These are phyloP conservation scores for Bubo bubo DNA, from an alignment of 2,113 vertebrate species.

Conservation along the genomic window DNA sequence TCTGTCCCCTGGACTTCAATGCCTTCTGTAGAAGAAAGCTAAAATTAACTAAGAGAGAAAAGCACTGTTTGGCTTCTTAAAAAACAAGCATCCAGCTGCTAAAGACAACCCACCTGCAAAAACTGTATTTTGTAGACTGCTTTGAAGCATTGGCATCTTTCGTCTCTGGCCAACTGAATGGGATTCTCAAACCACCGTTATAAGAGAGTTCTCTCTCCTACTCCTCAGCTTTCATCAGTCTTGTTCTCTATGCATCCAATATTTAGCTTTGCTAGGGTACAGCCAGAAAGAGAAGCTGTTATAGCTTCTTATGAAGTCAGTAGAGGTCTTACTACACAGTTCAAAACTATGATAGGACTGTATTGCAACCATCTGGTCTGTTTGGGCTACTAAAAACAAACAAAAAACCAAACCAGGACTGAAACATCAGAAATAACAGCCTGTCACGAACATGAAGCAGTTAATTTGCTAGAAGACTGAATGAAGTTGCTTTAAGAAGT, in stretches of 20 bases:
- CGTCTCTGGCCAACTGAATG: neutral
- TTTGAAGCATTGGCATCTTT: neutral
- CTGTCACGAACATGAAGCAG: neutral
- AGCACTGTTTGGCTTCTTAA: neutral
- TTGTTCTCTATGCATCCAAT: neutral
- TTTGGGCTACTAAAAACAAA: neutral
- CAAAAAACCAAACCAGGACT: neutral
- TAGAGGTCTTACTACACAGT: neutral
- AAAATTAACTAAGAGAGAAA: neutral
- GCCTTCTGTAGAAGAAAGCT: neutral
- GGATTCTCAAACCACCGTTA: neutral
- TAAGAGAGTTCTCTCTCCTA: neutral
- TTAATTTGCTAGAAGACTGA: neutral
- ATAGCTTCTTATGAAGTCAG: neutral
- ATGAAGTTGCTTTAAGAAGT: neutral
- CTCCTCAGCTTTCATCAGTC: neutral
- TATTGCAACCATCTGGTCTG: neutral
- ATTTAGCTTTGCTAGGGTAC: neutral
- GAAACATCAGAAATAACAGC: neutral
- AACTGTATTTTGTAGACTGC: neutral
- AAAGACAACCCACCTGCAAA: neutral
- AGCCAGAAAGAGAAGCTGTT: neutral
- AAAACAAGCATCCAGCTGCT: neutral
- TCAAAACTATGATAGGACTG: neutral
- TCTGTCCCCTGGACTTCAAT: neutral